A percentile compares a stretch with the other conserved stretches of the same genome.
Conservation (phyloP, 2,113 vertebrate genomes). For the Xenus cinereus region DNA sequence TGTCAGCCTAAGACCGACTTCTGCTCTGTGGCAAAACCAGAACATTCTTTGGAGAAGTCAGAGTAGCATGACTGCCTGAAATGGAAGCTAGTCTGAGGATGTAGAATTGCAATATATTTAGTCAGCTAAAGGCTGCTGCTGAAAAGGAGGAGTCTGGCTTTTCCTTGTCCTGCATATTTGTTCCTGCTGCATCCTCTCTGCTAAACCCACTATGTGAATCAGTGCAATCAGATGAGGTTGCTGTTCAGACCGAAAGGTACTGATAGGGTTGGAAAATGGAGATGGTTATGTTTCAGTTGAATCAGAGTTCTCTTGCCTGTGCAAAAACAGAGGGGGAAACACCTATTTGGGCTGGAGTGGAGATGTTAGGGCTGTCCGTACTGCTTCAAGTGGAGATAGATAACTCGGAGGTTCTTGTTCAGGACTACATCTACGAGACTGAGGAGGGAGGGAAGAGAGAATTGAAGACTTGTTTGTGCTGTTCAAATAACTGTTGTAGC, state of each 20-base stretch:
- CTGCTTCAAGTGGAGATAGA: not conserved
- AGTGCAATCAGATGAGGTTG: not conserved
- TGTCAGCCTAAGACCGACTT: not conserved
- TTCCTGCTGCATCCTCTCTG: not conserved
- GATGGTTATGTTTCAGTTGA: not conserved
- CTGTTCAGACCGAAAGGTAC: not conserved
- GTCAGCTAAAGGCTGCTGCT: not conserved
- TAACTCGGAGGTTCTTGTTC: fast-evolving
- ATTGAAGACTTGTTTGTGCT: not conserved
- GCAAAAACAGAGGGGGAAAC: no score
- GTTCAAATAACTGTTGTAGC: not conserved
- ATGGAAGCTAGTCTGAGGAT: not conserved
- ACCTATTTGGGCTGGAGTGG: not conserved
- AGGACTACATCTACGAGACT: not conserved
- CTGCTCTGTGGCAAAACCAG: not conserved
- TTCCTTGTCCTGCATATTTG: not conserved
- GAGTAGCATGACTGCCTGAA: not conserved
- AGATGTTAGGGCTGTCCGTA: not conserved
- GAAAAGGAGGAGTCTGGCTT: not conserved
- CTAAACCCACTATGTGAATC: not conserved
- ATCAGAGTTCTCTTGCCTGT: not conserved
- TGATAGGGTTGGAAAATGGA: not conserved
- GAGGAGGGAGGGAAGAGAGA: not conserved
- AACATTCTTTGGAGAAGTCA: not conserved
- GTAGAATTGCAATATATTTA: not conserved